phyloP scores from a whole-genome alignment of 2,888 invertebrate genomes.

The Steromphala cineraria region DNA sequence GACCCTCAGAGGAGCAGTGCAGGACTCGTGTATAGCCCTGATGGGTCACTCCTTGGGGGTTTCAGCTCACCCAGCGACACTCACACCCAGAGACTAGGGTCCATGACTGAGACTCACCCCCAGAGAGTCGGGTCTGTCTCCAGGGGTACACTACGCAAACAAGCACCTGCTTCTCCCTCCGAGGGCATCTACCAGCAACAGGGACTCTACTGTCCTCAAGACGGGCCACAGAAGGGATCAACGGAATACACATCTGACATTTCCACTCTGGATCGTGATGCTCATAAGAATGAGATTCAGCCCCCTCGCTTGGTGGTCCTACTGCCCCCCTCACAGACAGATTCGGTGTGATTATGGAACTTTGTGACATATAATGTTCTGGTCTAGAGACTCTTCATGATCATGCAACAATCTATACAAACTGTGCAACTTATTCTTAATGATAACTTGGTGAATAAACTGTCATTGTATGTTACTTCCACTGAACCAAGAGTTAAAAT shows the following conservation, averaged over 20 bases:
- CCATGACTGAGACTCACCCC: too few relatives aligned
- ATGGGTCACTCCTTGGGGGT: too few relatives aligned
- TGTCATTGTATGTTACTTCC: too few relatives aligned
- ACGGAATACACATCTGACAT: background rate
- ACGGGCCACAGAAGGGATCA: too few relatives aligned
- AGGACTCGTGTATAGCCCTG: background rate
- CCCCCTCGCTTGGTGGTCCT: background rate
- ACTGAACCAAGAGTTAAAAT: too few relatives aligned
- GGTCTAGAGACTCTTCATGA: background rate
- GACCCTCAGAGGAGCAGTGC: background rate
- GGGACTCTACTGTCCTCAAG: background rate
- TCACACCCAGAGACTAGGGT: too few relatives aligned
- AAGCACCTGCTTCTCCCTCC: background rate
- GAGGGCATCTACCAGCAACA: background rate
- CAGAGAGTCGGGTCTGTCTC: too few relatives aligned
- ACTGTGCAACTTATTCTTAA: too few relatives aligned
- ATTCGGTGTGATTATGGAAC: background rate
- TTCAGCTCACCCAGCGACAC: too few relatives aligned
- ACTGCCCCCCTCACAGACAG: background rate
- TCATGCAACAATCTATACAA: too few relatives aligned
- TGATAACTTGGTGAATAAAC: too few relatives aligned
- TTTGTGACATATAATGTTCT: background rate
- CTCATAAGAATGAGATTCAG: background rate
- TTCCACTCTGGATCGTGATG: background rate
- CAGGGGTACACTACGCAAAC: too few relatives aligned